These are phyloP conservation scores for Craseonycteris thonglongyai DNA, from an alignment of 2,113 vertebrate species.

Conservation along the genomic window DNA sequence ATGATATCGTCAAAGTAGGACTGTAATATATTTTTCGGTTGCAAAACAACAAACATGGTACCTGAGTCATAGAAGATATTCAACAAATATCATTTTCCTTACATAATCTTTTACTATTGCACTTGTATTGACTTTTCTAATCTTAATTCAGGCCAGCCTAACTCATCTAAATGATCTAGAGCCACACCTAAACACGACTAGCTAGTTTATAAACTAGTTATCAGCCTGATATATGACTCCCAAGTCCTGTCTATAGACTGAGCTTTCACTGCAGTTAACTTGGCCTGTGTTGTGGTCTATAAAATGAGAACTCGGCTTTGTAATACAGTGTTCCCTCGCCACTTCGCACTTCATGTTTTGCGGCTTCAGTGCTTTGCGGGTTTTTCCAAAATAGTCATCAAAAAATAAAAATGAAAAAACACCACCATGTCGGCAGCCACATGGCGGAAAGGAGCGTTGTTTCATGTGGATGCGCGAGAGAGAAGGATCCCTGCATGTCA, in stretches of 20 bases:
- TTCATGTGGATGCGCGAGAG: too few relatives aligned
- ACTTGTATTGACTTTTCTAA: not conserved
- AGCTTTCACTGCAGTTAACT: not conserved
- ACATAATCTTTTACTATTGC: not conserved
- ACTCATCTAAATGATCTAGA: not conserved
- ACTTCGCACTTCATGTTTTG: too few relatives aligned
- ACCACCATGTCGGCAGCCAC: too few relatives aligned
- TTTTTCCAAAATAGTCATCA: too few relatives aligned
- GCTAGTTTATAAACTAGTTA: not conserved
- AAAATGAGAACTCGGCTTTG: not conserved
- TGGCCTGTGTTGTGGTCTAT: not conserved
- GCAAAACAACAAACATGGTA: not conserved
- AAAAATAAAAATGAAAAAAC: too few relatives aligned
- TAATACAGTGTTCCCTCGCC: too few relatives aligned
- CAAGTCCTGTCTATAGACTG: not conserved
- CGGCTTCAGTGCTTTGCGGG: too few relatives aligned
- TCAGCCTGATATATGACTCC: not conserved
- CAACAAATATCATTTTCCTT: not conserved
- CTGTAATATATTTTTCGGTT: not conserved
- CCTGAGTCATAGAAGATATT: not conserved
- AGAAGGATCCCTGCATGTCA: too few relatives aligned
- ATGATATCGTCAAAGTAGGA: not conserved
- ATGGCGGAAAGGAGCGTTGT: too few relatives aligned
- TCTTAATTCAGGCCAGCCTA: not conserved
- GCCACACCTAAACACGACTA: not conserved